Evolutionary conservation across 2,797 vertebrate species (phyloP).

Genomic region (Parotocinclus haroldoi): DNA sequence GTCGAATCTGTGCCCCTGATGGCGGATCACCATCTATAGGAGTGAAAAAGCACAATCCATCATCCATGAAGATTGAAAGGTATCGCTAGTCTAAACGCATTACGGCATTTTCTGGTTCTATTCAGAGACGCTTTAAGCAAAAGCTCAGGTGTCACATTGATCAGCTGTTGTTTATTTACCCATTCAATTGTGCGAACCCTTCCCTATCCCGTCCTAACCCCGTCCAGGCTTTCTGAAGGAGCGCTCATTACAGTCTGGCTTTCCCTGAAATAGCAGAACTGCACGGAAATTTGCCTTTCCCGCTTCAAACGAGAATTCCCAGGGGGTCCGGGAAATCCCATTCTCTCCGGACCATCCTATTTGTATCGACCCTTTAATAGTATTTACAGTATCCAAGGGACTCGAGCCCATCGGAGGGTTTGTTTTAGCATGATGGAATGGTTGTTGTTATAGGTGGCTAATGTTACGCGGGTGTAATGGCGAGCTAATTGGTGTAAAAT

Average conservation of each 20-base stretch:
- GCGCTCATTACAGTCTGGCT: slow-evolving; percentile 37
- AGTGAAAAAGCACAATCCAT: not conserved
- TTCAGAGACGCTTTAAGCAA: slow-evolving; percentile 6
- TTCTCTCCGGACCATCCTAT: slow-evolving; percentile 62
- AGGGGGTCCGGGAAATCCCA: slow-evolving; percentile 55
- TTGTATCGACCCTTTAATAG: slow-evolving; percentile 73
- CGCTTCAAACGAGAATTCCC: slow-evolving; percentile 52
- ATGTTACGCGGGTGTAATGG: slow-evolving; percentile 37
- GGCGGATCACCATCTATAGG: slow-evolving; percentile 37
- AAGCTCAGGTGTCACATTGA: slow-evolving; percentile 53
- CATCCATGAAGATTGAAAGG: slow-evolving; percentile 1
- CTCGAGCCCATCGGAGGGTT: slow-evolving; percentile 64
- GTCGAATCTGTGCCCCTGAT: slow-evolving; percentile 69
- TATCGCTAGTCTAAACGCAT: not conserved
- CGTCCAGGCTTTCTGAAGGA: slow-evolving; percentile 20
- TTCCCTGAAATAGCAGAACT: slow-evolving; percentile 44
- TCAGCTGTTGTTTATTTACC: slow-evolving; percentile 32
- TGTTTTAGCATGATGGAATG: slow-evolving; percentile 55
- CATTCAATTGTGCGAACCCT: slow-evolving; percentile 22
- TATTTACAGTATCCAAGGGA: slow-evolving; percentile 73
- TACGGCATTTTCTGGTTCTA: not conserved
- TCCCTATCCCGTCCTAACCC: slow-evolving; percentile 19
- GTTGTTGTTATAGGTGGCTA: slow-evolving; percentile 53
- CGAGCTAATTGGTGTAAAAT: slow-evolving; percentile 40
- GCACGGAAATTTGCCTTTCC: slow-evolving; percentile 43